Evolutionary conservation across 2,888 invertebrate species (phyloP).

Genomic region (Agonopterix heracliana): DNA sequence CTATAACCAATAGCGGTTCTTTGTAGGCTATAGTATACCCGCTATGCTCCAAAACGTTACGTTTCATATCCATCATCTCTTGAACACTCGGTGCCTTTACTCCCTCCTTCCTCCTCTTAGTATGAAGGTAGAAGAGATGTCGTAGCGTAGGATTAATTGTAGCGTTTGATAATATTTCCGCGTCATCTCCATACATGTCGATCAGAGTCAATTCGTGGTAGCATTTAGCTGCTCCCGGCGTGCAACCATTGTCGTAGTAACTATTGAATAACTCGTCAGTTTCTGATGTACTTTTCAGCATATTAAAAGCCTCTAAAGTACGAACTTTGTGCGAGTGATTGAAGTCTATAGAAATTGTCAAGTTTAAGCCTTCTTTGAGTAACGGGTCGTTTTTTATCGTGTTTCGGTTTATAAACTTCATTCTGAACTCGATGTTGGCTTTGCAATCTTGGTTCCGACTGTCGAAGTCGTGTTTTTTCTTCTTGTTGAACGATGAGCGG

Average conservation of each 20-base stretch:
- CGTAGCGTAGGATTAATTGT: conserved; percentile 20
- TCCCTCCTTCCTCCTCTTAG: conserved; percentile 4
- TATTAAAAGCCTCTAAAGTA: conserved; percentile 15
- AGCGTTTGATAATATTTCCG: conserved; percentile 16
- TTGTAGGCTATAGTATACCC: conserved; percentile 16
- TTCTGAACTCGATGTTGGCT: conserved; percentile 32
- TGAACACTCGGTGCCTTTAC: conserved; percentile 3
- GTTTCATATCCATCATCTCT: conserved; percentile 12
- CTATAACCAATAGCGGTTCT: conserved; percentile 17
- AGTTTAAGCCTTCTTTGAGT: conserved; percentile 27
- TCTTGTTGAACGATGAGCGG: conserved; percentile 25
- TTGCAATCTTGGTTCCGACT: conserved; percentile 23
- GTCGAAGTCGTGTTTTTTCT: conserved; percentile 3
- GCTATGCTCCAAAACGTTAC: conserved; percentile 8
- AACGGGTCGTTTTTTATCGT: conserved; percentile 27
- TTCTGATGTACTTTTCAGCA: conserved; percentile 20
- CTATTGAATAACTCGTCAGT: conserved; percentile 20
- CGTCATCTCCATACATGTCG: conserved; percentile 16
- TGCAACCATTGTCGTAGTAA: conserved; percentile 22
- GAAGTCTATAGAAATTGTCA: conserved; percentile 25
- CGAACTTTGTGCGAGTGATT: conserved; percentile 27
- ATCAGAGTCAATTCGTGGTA: conserved; percentile 24
- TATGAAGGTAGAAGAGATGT: conserved; percentile 17
- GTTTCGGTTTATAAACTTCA: conserved; percentile 27
- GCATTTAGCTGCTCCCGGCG: conserved; percentile 15